Percentiles rank a stretch among this genome's conserved stretches.
These are phyloP conservation scores for Drosophila orosa DNA, from an alignment of 1,140 invertebrate genomes.

Conservation along the genomic window DNA sequence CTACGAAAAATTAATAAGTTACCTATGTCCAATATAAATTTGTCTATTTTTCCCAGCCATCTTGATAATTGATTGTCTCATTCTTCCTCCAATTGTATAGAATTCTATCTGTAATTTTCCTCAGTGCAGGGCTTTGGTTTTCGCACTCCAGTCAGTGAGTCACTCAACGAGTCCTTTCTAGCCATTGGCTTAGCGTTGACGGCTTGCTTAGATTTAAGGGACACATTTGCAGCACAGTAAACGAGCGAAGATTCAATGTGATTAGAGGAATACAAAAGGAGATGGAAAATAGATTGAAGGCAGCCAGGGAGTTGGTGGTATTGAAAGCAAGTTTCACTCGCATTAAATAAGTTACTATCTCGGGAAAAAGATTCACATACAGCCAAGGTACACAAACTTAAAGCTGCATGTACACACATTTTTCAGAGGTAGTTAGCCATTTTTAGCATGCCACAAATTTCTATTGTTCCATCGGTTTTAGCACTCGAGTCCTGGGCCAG, in stretches of 20 bases:
- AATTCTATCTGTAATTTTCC: background rate
- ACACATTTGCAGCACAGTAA: slow-evolving; percentile 50
- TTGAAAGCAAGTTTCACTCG: slow-evolving; percentile 13
- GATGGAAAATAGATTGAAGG: slow-evolving; percentile 27
- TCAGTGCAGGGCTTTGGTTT: slow-evolving; percentile 5
- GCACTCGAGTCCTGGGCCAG: slow-evolving; percentile 15
- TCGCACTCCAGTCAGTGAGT: slow-evolving; percentile 34
- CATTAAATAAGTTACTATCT: background rate
- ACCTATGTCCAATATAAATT: too few species aligned
- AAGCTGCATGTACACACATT: background rate
- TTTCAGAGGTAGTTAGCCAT: background rate
- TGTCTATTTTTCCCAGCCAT: too few species aligned
- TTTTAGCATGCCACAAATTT: slow-evolving; percentile 28
- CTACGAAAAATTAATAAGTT: too few species aligned
- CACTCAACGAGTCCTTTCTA: slow-evolving; percentile 38
- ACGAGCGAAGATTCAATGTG: slow-evolving; percentile 42
- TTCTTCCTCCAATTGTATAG: background rate
- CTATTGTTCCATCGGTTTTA: slow-evolving; percentile 37
- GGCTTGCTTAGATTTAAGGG: slow-evolving; percentile 71
- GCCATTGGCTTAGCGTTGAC: slow-evolving; percentile 71
- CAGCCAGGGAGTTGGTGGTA: background rate
- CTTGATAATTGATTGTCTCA: too few species aligned
- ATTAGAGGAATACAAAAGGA: slow-evolving; percentile 53
- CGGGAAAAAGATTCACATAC: background rate
- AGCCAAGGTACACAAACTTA: background rate